Base-by-base conservation (phyloP, 2,797 vertebrate genomes). In the Acomys russatus region DNA sequence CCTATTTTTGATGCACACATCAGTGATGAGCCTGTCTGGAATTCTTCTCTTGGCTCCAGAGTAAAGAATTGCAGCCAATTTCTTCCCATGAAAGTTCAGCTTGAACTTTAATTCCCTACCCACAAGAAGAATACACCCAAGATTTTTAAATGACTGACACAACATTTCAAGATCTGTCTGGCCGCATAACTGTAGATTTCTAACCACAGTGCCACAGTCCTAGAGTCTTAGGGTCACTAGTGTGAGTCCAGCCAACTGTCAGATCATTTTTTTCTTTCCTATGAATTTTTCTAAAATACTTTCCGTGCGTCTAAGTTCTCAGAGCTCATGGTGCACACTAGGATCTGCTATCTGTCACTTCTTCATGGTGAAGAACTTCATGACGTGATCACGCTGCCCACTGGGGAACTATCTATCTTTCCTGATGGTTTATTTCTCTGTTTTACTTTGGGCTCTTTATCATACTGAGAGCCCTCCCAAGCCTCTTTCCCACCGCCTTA, bases 71-170 rank as follows among this genome's bases (percentile, higher is more conserved):
- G 51, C 54, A 92, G 91, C 90, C 92, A 95, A 30, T 87, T 96
- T 95, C 86, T 95, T 59, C n/a, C 84, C 89, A 82, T 74, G 35
- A 86, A 96, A 94, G 79, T 95, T 97, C 84, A 96, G 7, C 89
- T 94, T 97, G 92, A 95, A 94, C 73, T 97, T 91, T 70, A 90
- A 88, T 86, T 96, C 88, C 33, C 74, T 96, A 88, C 30, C 64
- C 80, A 94, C 63, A 85, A 33, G 30, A 82, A 91, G 64, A 88
- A 38, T 88, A 35, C 84, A 56, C 94, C 76, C 74, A 88, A 93
- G 94, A 93, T 90, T 96, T 44, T 95, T 54, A 71, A 63, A 92
- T 94, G 71, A 94, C 49, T 88, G 89, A 94, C 86, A 90, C 17
- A 96, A 44, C 84, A 91, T 85, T 95, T 94, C 78, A 96, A 95